These are phyloP conservation scores for Philhelius pedissequus DNA, from an alignment of 2,888 invertebrate genomes.

Conservation along the genomic window DNA sequence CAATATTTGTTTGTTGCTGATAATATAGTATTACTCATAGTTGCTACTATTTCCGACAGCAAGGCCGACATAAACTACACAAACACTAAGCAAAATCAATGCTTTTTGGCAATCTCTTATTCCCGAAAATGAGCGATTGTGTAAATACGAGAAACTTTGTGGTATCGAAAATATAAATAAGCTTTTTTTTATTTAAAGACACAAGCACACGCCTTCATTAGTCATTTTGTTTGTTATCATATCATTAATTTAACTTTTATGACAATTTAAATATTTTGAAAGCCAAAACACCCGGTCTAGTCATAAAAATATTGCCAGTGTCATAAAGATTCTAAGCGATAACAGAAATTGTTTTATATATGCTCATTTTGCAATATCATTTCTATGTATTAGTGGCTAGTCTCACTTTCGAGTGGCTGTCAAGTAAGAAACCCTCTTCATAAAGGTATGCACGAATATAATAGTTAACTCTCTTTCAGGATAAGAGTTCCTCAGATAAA, in stretches of 20 bases:
- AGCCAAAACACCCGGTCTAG: neutral
- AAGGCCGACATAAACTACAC: too few species aligned
- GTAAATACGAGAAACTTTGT: neutral
- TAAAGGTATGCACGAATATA: too few species aligned
- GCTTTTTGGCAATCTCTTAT: too few species aligned
- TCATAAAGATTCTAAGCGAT: neutral
- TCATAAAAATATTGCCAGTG: neutral
- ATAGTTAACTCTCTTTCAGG: neutral
- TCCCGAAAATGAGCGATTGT: neutral
- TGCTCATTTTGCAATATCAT: neutral
- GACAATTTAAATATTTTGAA: neutral
- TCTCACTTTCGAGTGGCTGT: neutral
- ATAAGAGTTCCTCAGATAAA: neutral
- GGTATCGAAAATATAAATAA: too few species aligned
- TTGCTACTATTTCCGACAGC: too few species aligned
- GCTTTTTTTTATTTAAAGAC: neutral
- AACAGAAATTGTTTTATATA: neutral
- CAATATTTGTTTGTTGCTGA: too few species aligned
- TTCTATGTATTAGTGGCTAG: neutral
- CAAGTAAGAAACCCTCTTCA: neutral
- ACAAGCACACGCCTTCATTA: neutral
- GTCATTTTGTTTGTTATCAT: neutral
- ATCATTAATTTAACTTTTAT: neutral
- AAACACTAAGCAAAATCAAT: too few species aligned
- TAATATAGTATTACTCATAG: too few species aligned